phyloP scores from a whole-genome alignment of 2,113 vertebrate genomes.

The Pseudopodoces humilis region DNA sequence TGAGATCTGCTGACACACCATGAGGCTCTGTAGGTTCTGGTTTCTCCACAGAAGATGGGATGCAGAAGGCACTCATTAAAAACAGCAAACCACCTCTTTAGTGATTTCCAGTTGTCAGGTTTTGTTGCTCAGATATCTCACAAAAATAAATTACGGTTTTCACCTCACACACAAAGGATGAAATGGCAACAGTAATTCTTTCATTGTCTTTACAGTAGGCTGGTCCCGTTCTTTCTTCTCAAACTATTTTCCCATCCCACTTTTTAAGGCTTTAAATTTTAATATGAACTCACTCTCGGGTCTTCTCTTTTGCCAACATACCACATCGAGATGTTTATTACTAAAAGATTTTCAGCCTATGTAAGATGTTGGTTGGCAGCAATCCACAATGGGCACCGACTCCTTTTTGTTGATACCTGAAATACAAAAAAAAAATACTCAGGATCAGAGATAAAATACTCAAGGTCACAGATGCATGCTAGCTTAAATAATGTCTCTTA shows the following conservation, averaged over 20 bases:
- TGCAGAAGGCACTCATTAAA: conserved; percentile 50
- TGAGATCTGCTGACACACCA: not conserved
- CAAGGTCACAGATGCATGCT: not conserved
- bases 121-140: conserved; percentile 39
- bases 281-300: conserved; percentile 12
- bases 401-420: not conserved
- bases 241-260: not conserved
- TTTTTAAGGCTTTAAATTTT: conserved; percentile 66
- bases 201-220: not conserved
- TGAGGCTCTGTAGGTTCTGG: not conserved
- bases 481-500: not conserved
- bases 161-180: not conserved
- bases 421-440: not conserved
- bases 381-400: not conserved
- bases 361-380: not conserved
- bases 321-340: not conserved
- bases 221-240: conserved; percentile 18
- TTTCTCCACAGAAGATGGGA: not conserved
- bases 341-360: not conserved
- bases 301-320: not conserved
- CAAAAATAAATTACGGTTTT: conserved; percentile 45
- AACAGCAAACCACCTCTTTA: not conserved
- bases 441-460: not conserved
- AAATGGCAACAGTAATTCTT: conserved; percentile 51
- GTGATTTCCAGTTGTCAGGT: conserved; percentile 7